Percentiles rank a stretch among this genome's conserved stretches.
Evolutionary conservation across 2,113 vertebrate species (phyloP).

Genomic region (Arenaria interpres): DNA sequence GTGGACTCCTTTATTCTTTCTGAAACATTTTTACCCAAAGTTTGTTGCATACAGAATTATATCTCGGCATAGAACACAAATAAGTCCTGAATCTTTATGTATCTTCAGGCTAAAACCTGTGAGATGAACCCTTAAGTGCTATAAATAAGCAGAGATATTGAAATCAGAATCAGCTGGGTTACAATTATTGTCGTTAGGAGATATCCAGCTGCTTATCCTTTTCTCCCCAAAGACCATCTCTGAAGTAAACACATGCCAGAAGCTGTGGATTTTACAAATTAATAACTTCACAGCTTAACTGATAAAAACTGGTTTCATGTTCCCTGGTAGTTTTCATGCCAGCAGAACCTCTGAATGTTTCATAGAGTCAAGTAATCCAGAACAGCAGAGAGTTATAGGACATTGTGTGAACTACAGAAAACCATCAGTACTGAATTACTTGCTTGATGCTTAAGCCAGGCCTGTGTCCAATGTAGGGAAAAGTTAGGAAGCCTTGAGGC

Average conservation of each 20-base stretch:
- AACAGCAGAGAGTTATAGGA: background rate
- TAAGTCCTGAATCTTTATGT: background rate
- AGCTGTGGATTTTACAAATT: background rate
- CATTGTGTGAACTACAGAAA: background rate
- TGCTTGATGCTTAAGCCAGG: background rate
- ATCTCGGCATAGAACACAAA: background rate
- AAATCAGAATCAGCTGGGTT: background rate
- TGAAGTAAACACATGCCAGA: background rate
- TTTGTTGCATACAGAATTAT: background rate
- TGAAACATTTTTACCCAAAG: background rate
- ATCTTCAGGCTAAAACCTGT: background rate
- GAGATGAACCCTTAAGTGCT: background rate
- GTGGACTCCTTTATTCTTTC: background rate
- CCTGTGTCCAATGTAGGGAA: background rate
- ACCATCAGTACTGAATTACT: background rate
- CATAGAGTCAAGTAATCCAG: background rate
- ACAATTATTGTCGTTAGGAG: background rate
- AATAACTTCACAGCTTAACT: background rate
- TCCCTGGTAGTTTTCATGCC: background rate
- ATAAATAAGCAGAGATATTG: background rate
- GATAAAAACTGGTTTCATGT: background rate
- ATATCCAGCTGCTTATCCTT: background rate
- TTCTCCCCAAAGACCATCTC: background rate
- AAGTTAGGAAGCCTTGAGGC: background rate
- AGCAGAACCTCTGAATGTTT: background rate